These are phyloP conservation scores for Disparrhopalites patrizii DNA, from an alignment of 2,888 invertebrate genomes.

Conservation along the genomic window DNA sequence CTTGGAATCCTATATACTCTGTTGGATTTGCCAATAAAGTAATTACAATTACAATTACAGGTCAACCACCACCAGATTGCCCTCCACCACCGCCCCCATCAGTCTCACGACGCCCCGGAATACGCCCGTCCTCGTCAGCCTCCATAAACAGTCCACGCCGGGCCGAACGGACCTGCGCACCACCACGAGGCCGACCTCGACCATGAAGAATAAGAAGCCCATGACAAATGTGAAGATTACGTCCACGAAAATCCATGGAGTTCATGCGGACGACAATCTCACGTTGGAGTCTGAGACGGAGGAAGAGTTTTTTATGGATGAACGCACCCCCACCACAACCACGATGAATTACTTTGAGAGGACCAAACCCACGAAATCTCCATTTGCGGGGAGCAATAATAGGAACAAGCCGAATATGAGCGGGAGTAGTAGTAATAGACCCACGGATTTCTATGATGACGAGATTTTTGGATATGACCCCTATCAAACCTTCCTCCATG, in stretches of 20 bases:
- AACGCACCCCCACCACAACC: conserved; percentile 16
- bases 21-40: too few relatives aligned
- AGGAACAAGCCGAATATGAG: conserved; percentile 32
- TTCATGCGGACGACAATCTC: conserved; percentile 35
- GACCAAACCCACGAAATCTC: conserved; percentile 31
- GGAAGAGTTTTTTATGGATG: conserved; percentile 25
- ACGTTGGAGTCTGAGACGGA: conserved; percentile 28
- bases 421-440: conserved; percentile 39
- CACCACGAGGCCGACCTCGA: conserved; percentile 11
- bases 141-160: not conserved
- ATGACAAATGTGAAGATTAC: not conserved
- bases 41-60: too few relatives aligned
- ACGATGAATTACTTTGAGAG: conserved; percentile 9
- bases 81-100: not conserved
- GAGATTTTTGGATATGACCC: conserved; percentile 49
- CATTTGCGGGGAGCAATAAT: conserved; percentile 17
- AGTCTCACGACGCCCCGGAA: not conserved
- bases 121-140: not conserved
- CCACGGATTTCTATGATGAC: conserved; percentile 48
- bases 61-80: not conserved
- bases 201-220: not conserved
- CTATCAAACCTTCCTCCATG: conserved; percentile 48
- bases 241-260: conserved; percentile 27
- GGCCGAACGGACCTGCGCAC: conserved; percentile 13
- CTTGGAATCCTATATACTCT: too few relatives aligned